A percentile compares a stretch with the other conserved stretches of the same genome.
phyloP scores from a whole-genome alignment of 2,888 invertebrate species.

The Drosophila paramelanica region DNA sequence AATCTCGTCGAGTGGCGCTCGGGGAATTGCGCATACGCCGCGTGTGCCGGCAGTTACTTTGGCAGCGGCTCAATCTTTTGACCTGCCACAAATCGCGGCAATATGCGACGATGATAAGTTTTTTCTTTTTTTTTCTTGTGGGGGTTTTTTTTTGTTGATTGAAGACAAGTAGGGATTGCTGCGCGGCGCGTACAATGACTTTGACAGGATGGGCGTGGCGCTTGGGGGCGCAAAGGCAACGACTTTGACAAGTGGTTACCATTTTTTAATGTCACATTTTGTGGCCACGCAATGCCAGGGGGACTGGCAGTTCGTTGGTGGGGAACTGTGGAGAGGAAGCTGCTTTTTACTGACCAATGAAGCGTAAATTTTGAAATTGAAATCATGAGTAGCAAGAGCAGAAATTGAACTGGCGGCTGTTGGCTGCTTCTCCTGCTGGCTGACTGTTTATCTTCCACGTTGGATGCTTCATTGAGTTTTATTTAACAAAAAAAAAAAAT shows the following conservation, averaged over 20 bases:
- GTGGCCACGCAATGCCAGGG: slow-evolving; percentile 39
- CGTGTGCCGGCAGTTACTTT: slow-evolving; percentile 34
- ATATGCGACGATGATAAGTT: slow-evolving; percentile 57
- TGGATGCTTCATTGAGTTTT: slow-evolving; percentile 75
- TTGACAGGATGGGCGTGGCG: background rate
- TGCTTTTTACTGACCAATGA: slow-evolving; percentile 69
- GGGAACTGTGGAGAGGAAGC: background rate
- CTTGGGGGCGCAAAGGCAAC: background rate
- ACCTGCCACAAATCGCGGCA: slow-evolving; percentile 34
- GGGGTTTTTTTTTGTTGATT: no score
- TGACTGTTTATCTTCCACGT: slow-evolving; percentile 63
- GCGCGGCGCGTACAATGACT: background rate
- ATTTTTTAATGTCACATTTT: slow-evolving; percentile 79
- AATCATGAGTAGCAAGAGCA: slow-evolving; percentile 63
- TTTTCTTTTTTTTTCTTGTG: slow-evolving; percentile 16
- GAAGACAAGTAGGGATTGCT: background rate
- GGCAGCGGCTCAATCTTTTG: slow-evolving; percentile 16
- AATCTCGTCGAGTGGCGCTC: slow-evolving; percentile 47
- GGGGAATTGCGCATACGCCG: slow-evolving; percentile 59
- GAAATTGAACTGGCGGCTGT: slow-evolving; percentile 31
- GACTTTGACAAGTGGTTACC: slow-evolving; percentile 73
- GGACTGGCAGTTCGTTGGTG: background rate
- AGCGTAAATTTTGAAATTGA: slow-evolving; percentile 77
- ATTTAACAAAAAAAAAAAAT: slow-evolving; percentile 46
- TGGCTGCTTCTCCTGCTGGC: slow-evolving; percentile 33